Conservation (phyloP, 2,888 invertebrate species). For the Allolobophora icterica region DNA sequence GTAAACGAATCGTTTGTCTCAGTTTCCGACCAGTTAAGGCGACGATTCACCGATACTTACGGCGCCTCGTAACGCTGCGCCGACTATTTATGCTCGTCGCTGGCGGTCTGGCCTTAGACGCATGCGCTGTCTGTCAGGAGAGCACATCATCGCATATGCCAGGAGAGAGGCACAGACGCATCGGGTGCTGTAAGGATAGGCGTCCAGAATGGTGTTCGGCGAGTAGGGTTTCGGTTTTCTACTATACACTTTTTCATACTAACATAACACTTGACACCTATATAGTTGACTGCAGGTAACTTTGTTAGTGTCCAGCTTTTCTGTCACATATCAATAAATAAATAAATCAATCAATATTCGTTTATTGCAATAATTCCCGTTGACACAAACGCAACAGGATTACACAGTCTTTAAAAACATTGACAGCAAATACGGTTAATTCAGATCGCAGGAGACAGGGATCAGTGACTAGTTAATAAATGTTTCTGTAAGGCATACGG, state of each 20-base stretch:
- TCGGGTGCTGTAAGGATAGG: neutral
- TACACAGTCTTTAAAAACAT: too few relatives aligned
- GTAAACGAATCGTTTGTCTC: neutral
- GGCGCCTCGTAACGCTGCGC: neutral
- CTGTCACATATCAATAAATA: too few relatives aligned
- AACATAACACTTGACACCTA: neutral
- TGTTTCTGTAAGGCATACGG: too few relatives aligned
- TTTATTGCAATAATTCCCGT: too few relatives aligned
- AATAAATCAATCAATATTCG: too few relatives aligned
- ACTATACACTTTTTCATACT: neutral
- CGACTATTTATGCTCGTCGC: neutral
- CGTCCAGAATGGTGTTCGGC: neutral
- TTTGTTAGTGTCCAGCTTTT: neutral
- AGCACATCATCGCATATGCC: neutral
- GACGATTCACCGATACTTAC: neutral
- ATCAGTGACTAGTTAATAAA: too few relatives aligned
- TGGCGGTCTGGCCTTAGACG: neutral
- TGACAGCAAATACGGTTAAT: too few relatives aligned
- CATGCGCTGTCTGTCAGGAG: neutral
- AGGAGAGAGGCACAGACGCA: neutral
- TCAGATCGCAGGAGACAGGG: too few relatives aligned
- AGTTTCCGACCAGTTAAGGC: neutral
- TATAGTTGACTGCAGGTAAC: neutral
- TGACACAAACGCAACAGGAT: too few relatives aligned
- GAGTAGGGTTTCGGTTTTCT: neutral